Evolutionary conservation across 64 coral and sea anemone genomes (phyloP).

Genomic region (Montipora efflorescens): DNA sequence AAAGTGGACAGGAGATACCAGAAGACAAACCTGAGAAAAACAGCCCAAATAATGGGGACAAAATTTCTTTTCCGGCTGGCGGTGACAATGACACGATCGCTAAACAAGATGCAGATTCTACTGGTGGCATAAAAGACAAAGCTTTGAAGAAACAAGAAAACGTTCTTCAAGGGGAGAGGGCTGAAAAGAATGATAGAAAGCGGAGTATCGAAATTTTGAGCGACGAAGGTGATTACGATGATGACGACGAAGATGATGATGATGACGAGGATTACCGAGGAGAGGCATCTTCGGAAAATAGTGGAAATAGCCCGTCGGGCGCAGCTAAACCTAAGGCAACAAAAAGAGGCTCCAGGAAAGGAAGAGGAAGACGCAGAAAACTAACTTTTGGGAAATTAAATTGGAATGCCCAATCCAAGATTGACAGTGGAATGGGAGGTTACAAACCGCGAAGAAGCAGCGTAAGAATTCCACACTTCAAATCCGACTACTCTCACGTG

Average conservation of each 20-base stretch:
- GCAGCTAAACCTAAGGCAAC: neutral
- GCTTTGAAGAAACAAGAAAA: neutral
- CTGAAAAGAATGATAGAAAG: neutral
- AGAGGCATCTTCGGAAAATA: neutral
- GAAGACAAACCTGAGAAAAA: neutral
- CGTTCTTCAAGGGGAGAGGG: neutral
- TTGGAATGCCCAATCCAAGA: conserved; percentile 71
- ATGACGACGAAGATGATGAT: neutral
- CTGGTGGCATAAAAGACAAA: neutral
- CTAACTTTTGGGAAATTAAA: conserved; percentile 38
- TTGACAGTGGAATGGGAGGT: conserved; percentile 42
- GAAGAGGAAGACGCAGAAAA: conserved; percentile 44
- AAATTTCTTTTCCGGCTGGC: neutral
- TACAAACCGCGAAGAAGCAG: conserved; percentile 6
- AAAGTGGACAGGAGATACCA: neutral
- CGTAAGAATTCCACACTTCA: conserved; percentile 51
- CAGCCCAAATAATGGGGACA: neutral
- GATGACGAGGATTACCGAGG: neutral
- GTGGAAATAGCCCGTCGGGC: neutral
- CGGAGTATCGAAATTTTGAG: neutral
- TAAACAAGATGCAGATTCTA: neutral
- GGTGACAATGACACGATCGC: neutral
- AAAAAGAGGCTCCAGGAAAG: conserved; percentile 19
- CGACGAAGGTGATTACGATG: neutral
- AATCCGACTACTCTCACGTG: conserved; percentile 66